A percentile compares a stretch with the other conserved stretches of the same genome.
Evolutionary conservation across 2,797 vertebrate species (phyloP).

Genomic region (Rhincodon typus): DNA sequence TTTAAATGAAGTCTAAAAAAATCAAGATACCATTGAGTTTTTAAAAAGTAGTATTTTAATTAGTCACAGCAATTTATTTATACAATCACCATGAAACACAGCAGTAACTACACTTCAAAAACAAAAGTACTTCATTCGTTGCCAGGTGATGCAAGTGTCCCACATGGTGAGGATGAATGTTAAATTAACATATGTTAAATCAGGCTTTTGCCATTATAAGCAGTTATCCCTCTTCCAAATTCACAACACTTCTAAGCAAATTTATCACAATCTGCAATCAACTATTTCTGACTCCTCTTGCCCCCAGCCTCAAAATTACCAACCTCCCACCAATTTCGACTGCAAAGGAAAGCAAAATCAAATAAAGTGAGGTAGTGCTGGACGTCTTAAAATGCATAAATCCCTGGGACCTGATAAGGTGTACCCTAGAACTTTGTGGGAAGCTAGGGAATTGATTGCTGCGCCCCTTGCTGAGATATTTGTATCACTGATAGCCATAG

Average conservation of each 20-base stretch:
- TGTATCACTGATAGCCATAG: too few species aligned
- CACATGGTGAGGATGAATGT: neutral
- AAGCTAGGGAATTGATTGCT: too few species aligned
- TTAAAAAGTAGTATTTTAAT: neutral
- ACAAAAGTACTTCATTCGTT: too few species aligned
- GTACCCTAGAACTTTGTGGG: too few species aligned
- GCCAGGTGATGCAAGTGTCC: neutral
- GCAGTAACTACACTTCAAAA: neutral
- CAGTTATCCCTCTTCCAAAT: neutral
- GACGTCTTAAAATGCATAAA: too few species aligned
- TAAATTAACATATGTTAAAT: neutral
- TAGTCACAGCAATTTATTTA: neutral
- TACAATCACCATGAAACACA: neutral
- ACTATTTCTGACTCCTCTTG: neutral
- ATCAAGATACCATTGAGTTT: neutral
- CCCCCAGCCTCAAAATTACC: neutral
- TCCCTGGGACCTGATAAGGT: too few species aligned
- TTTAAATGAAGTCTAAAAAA: neutral
- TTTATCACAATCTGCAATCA: neutral
- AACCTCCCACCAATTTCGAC: neutral
- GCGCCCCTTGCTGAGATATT: too few species aligned
- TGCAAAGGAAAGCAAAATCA: neutral
- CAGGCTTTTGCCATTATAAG: neutral
- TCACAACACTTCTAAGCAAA: neutral
- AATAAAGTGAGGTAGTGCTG: neutral